These are phyloP conservation scores for Phenganax stokvisi DNA, from an alignment of 92 coral and sea anemone species.

Conservation along the genomic window DNA sequence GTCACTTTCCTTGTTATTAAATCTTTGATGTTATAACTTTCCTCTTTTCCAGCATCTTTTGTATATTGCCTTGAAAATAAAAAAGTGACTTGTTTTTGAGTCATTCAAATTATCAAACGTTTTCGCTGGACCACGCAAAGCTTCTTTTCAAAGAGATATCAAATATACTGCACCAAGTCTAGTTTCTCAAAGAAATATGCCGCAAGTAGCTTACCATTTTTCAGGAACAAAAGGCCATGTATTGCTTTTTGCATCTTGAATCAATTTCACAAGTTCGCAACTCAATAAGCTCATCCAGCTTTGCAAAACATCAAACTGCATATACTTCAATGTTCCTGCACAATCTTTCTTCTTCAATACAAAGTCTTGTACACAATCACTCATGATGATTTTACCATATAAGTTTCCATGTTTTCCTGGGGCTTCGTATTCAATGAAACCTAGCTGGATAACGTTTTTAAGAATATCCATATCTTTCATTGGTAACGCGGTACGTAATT, in stretches of 20 bases:
- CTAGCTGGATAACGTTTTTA: conserved; percentile 43
- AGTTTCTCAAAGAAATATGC: too few relatives aligned
- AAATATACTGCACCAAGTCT: too few relatives aligned
- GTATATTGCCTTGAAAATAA: conserved; percentile 63
- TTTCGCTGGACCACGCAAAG: background rate
- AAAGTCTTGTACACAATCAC: conserved; percentile 30
- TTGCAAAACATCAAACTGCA: conserved; percentile 53
- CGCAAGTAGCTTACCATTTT: conserved; percentile 59
- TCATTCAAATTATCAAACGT: background rate
- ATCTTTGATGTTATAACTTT: conserved; percentile 82
- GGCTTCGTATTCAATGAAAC: conserved; percentile 42
- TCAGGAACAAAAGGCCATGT: conserved; percentile 98
- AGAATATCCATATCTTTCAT: conserved; percentile 17
- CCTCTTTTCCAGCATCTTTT: conserved; percentile 59
- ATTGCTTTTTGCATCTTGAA: conserved; percentile 63
- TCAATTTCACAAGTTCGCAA: conserved; percentile 50
- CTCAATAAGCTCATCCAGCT: conserved; percentile 65
- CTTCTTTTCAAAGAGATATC: too few relatives aligned
- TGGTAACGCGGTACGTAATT: conserved; percentile 70
- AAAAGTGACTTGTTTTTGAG: background rate
- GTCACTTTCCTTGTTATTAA: conserved; percentile 58
- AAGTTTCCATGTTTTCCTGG: background rate
- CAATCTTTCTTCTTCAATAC: conserved; percentile 13
- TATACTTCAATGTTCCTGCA: background rate
- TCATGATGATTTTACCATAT: conserved; percentile 26